Evolutionary conservation across 1,140 invertebrate genomes (phyloP), one percentile per base, ranked within the genome.

Genomic region (Hermetia illucens): DNA sequence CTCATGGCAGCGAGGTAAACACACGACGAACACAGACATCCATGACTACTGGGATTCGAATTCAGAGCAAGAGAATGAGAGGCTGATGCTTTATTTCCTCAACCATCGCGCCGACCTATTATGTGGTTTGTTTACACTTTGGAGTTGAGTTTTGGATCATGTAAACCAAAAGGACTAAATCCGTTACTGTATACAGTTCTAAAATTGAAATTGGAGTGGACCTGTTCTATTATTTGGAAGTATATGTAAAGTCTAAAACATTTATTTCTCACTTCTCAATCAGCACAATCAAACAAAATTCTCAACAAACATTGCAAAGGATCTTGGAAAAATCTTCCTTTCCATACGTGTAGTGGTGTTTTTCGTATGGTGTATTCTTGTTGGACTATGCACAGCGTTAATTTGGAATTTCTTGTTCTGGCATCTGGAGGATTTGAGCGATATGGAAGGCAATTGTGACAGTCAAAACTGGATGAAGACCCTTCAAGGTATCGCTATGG

Each of bases 341-440:
- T 74, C 79, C 9, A 32, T 74, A 3, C 69, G 70, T 4, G 73
- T 82, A 3, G 49, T 78, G 4, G 53, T 82, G 2, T 85, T 86
- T 50, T 61, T 85, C 16, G 12, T 79, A 9, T 86, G 84, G 74
- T 83, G 86, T 38, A 72, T 89, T 39, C 67, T 75, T 3, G 76
- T 86, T 31, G 90, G 90, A 1, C 68, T 90, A 41, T 82, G 84
- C 40, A 90, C 84, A 0, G 85, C 79, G 1, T 55, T 90, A 2
- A 65, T 91, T n/a, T 92, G 89, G 84, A 76, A 87, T 39, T 94
- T 87, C 55, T 61, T 91, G 1, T 83, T 87, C 47, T 84, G 79
- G 75, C 73, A 82, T 46, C 65, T 83, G 6, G 83, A 88, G 61
- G 75, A 81, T 36, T 55, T 88, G 31, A 32, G 71, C 73, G 12